phyloP scores from a whole-genome alignment of 2,888 invertebrate species.

The Drosophila meridionalis region DNA sequence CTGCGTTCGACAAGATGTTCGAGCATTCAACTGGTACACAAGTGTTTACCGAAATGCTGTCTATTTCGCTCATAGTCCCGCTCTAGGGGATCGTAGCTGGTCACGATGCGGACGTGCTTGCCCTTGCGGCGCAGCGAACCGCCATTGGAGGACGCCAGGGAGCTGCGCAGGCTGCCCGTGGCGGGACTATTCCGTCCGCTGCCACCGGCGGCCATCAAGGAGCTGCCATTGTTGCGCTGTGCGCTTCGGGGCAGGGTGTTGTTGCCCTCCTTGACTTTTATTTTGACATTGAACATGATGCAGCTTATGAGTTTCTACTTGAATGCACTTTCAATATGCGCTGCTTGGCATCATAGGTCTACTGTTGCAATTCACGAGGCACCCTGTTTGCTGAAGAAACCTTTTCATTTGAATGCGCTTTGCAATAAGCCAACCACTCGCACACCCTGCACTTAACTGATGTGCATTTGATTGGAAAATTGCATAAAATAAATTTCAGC shows the following conservation, averaged over 20 bases:
- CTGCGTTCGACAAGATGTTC: neutral
- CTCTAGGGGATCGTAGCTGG: conserved; percentile 78
- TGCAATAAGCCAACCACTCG: conserved; percentile 33
- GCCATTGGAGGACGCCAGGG: conserved; percentile 83
- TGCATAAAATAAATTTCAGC: conserved; percentile 44
- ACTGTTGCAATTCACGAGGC: conserved; percentile 8
- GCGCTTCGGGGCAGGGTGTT: conserved; percentile 83
- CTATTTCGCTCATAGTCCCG: conserved; percentile 68
- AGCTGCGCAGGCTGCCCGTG: conserved; percentile 83
- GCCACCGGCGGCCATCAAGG: conserved; percentile 23
- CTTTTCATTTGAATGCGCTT: conserved; percentile 55
- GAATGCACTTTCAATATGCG: conserved; percentile 69
- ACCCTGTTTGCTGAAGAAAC: conserved; percentile 43
- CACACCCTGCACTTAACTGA: conserved; percentile 21
- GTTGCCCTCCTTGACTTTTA: conserved; percentile 85
- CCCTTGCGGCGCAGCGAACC: conserved; percentile 83
- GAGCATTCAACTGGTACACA: conserved; percentile 2
- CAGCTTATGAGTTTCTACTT: conserved; percentile 40
- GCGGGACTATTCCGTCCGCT: conserved; percentile 82
- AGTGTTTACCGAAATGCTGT: conserved; percentile 71
- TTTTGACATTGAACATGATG: conserved; percentile 85
- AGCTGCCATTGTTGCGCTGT: conserved; percentile 60
- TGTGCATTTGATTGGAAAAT: conserved; percentile 60
- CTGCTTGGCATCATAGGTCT: conserved; percentile 42
- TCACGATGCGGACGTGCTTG: conserved; percentile 85